Evolutionary conservation across 2,888 invertebrate species (phyloP).

Genomic region (Mythimna lalbum): DNA sequence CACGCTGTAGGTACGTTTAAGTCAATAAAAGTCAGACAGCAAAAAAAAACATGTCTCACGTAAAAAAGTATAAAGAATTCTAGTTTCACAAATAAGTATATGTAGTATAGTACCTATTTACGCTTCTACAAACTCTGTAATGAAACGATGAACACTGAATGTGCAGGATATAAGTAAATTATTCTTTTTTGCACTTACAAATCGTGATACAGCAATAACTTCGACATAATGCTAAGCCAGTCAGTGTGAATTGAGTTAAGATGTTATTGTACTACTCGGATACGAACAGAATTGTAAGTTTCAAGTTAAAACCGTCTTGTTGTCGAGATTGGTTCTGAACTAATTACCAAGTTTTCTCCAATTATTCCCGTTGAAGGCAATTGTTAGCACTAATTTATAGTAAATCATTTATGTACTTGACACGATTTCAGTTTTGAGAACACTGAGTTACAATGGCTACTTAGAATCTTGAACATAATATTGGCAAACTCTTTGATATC

Average conservation of each 20-base stretch:
- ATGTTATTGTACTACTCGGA: conserved; percentile 26
- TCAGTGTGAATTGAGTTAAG: conserved; percentile 23
- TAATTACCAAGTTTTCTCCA: conserved; percentile 39
- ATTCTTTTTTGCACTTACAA: not conserved
- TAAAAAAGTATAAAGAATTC: too few species aligned
- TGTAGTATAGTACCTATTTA: too few species aligned
- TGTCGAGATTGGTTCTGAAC: conserved; percentile 36
- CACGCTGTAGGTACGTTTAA: too few species aligned
- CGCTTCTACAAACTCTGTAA: too few species aligned
- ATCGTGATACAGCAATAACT: conserved; percentile 6
- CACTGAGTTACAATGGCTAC: not conserved
- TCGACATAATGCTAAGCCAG: conserved; percentile 3
- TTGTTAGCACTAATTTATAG: conserved; percentile 7
- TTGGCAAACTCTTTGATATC: not conserved
- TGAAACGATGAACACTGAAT: too few species aligned
- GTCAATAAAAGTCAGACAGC: too few species aligned
- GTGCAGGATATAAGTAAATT: not conserved
- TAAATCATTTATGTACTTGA: conserved; percentile 11
- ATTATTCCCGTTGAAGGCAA: conserved; percentile 32
- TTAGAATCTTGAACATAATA: conserved; percentile 1
- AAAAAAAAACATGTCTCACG: too few species aligned
- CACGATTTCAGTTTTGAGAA: not conserved
- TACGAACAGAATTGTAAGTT: conserved; percentile 23
- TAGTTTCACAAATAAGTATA: too few species aligned
- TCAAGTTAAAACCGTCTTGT: conserved; percentile 34